Evolutionary conservation across 2,113 vertebrate species (phyloP), one percentile per base, ranked within the genome.

Genomic region (Corythoichthys haematopterus): DNA sequence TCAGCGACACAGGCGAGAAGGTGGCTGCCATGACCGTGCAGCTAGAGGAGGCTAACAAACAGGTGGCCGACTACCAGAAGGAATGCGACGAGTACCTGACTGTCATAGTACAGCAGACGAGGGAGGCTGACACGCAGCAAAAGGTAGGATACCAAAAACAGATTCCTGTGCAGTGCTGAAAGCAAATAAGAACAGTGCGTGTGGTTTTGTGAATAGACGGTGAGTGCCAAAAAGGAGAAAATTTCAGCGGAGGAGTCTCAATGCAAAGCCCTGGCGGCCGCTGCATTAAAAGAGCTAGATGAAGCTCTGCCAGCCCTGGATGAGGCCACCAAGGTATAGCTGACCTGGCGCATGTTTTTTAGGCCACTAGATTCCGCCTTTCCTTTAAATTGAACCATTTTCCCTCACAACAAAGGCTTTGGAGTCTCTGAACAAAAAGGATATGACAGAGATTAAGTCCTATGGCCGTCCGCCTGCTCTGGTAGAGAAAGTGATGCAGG

Each of bases 391-490:
- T 9, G 16, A 7, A 36, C 12, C 35, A 48, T 14, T 35, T 68
- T 66, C 56, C 71, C 13, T 8, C 45, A 16, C 50, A 37, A 36
- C 46, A 35, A 28, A 96, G 95, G 94, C 94, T 5, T 79, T 96
- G 83, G 93, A 95, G 78, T 94, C 94, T 12, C 87, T 97, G 83
- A 95, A 96, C 83, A 97, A 96, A 83, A 95, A 93, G 80, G 94
- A 96, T 78, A 92, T 97, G 91, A 94, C 92, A 0, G 94, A 97
- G 84, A 96, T 97, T 85, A 96, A 95, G 85, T 94, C 94, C 0
- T 96, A 96, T 0, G 94, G 93, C 5, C 91, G 91, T 16, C 95
- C 95, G 2, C 94, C 95, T 0, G 75, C 85, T 0, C 88, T 93
- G 64, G 95, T 97, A 72, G 94, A 97, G 87, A 96, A 92, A 0